Percentiles rank a stretch among this genome's conserved stretches.
These are phyloP conservation scores for Danaus melanippus DNA, from an alignment of 1,140 invertebrate species.

Conservation along the genomic window DNA sequence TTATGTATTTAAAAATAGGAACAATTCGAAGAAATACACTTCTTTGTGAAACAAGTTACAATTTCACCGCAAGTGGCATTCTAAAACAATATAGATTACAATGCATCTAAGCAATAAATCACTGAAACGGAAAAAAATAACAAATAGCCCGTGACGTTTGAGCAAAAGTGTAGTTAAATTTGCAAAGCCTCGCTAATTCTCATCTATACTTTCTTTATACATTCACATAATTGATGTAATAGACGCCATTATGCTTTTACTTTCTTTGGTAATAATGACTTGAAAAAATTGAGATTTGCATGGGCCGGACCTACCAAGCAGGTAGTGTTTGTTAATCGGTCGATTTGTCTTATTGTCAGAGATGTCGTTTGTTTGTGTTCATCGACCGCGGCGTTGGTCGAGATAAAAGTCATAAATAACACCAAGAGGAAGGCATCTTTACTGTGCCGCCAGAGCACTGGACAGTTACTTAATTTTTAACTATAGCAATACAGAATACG, in stretches of 20 bases:
- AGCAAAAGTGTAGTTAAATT: no score
- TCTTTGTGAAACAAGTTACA: slow-evolving; percentile 33
- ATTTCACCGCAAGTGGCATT: slow-evolving; percentile 59
- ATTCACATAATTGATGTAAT: slow-evolving; percentile 1
- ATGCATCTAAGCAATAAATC: slow-evolving; percentile 48
- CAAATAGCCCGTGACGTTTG: no score
- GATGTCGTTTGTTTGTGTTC: slow-evolving; percentile 64
- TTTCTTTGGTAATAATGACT: slow-evolving; percentile 53
- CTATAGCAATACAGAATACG: slow-evolving; percentile 8
- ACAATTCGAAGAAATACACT: slow-evolving; percentile 10
- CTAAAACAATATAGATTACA: slow-evolving; percentile 44
- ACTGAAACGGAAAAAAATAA: slow-evolving; percentile 20
- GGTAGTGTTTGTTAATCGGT: slow-evolving; percentile 66
- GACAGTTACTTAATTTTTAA: slow-evolving; percentile 27
- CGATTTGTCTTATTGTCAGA: slow-evolving; percentile 70
- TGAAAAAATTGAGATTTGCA: slow-evolving; percentile 53
- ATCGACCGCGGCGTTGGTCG: slow-evolving; percentile 59
- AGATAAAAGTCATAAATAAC: slow-evolving; percentile 70
- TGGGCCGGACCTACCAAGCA: slow-evolving; percentile 54
- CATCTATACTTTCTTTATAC: slow-evolving; percentile 39
- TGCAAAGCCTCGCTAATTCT: no score
- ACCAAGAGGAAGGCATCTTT: slow-evolving; percentile 62
- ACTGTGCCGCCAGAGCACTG: slow-evolving; percentile 43
- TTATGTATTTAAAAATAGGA: background rate
- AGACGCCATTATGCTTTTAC: slow-evolving; percentile 53